Conservation (phyloP, 2,113 vertebrate species). For the Oncorhynchus clarkii region DNA sequence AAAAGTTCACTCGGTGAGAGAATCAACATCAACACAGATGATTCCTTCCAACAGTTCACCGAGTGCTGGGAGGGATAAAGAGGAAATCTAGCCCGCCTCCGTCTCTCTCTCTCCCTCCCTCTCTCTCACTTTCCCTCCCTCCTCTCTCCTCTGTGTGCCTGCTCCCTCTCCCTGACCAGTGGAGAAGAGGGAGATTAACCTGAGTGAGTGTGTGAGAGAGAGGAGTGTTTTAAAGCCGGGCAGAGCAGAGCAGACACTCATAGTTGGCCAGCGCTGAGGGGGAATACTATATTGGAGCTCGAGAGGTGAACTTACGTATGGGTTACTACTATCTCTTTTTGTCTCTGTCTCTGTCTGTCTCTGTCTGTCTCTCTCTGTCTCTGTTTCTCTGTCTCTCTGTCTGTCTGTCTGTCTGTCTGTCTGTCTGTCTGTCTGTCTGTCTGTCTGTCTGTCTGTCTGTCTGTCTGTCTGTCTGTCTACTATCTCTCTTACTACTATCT, state of each 20-base stretch:
- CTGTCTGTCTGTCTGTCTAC: too few relatives aligned
- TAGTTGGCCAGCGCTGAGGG: constrained; percentile 34
- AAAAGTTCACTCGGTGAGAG: constrained; percentile 4
- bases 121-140: neutral
- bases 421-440: too few relatives aligned
- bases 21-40: constrained; percentile 33
- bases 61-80: constrained; percentile 6
- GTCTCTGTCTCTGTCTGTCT: neutral
- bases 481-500: neutral
- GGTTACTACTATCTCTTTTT: neutral
- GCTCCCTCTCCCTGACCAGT: constrained; percentile 36
- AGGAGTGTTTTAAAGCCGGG: constrained; percentile 52
- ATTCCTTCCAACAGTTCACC: constrained; percentile 39
- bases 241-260: constrained; percentile 32
- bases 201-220: constrained; percentile 55
- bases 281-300: constrained; percentile 13
- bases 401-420: too few relatives aligned
- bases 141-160: constrained; percentile 13
- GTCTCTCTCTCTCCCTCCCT: constrained; percentile 47
- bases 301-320: constrained; percentile 49
- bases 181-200: constrained; percentile 63
- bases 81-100: constrained; percentile 24
- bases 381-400: too few relatives aligned
- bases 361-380: neutral
- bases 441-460: too few relatives aligned